Base-by-base conservation (phyloP, 2,797 vertebrate species). In the Dermochelys coriacea region DNA sequence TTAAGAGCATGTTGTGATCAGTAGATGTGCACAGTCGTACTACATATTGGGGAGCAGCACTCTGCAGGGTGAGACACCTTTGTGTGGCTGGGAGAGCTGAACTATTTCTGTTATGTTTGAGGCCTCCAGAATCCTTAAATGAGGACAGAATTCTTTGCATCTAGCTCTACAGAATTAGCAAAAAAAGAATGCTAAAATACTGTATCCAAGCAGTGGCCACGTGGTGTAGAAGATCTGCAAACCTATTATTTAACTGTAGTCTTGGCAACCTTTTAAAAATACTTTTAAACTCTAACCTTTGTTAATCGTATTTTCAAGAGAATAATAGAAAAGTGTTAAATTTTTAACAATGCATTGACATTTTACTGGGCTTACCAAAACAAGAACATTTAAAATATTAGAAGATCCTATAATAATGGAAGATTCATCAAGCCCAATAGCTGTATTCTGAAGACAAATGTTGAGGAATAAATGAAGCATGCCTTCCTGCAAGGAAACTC, bases 211-310 rank as follows among this genome's bases (percentile, higher is more conserved):
- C 68, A 71, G 68, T 12, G 3, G 37, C 19, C 5, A 25, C 3
- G 5, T 25, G 37, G 19, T 41, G 37, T 23, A 71, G 64, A 83
- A 1, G 4, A 45, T 86, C 29, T 82, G 11, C 31, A 45, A 84
- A 45, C 0, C 1, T 31, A 16, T 61, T 5, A 29, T n/a, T 7
- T 88, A 75, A 78, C 37, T 91, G 27, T 74, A 96, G 57, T 92
- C 84, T 88, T 34, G 52, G 51, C 83, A 96, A 91, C 29, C 64
- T 88, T 95, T 93, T 88, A 75, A 79, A 21, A 78, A 86, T 87
- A 5, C 34, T 95, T 91, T 19, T 75, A 64, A 59, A 61, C 50
- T 86, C 77, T 88, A 34, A 59, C 64, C 75, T 82, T 89, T 84
- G 37, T 37, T 92, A 52, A 95, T 78, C 54, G 47, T 75, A 88